Evolutionary conservation across 2,113 vertebrate species (phyloP), one percentile per base, ranked within the genome.

Genomic region (Dasypus novemcinctus): DNA sequence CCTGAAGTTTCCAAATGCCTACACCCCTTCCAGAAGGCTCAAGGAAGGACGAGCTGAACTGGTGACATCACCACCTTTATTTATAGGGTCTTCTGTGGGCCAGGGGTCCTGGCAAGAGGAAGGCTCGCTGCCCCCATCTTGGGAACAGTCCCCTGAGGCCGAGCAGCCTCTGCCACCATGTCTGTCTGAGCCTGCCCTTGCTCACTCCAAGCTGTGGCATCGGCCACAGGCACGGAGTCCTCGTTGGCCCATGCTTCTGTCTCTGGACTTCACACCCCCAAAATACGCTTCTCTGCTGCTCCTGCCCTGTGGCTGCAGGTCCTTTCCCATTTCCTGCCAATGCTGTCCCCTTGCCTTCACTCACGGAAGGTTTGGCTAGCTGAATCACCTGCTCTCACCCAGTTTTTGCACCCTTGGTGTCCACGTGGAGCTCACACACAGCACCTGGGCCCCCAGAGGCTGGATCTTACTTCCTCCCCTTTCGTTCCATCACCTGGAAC

Each of bases 1-100:
- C 14, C 2, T 0, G 15, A 43, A 23, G 23, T 20, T 33, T 18
- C 49, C 1, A 4, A 1, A 1, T 0, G 0, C 13, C 15, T 31
- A 25, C 59, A 57, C 63, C 17, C 1, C 38, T 74, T 57, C 75
- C 38, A 0, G 7, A 23, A 21, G 64, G 27, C 29, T 41, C 46
- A 9, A 43, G 46, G 21, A 41, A 41, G 81, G 54, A 20, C 0
- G 4, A 15, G 46, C 64, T 36, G n/a, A 14, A 36, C 0, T 6
- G 38, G 31, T 1, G n/a, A 68, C 61, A 6, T 23, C 36, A 6
- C 5, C 5, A 59, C 43, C 74, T 27, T 18, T 14, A 18, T 69
- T 31, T 54, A 0, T 14, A 17, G 2, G 31, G 66, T 54, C 68
- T 17, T 31, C n/a, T 41, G 1, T 8, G 41, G 7, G 66, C 46